phyloP scores from a whole-genome alignment of 2,113 vertebrate species.

The Pteronura brasiliensis region DNA sequence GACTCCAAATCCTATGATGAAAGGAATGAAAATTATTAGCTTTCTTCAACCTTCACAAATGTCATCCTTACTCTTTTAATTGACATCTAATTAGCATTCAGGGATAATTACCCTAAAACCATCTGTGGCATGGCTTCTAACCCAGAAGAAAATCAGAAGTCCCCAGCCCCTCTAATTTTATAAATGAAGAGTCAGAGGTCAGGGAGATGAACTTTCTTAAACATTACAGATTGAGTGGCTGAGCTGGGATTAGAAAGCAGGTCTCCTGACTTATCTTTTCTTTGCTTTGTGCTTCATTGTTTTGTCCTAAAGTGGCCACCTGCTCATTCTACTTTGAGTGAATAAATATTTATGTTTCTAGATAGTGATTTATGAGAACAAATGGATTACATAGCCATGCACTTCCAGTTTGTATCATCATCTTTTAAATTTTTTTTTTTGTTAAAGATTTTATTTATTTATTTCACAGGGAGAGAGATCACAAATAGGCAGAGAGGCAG shows the following conservation, averaged over 20 bases:
- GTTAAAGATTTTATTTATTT: too few species aligned
- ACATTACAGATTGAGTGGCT: neutral
- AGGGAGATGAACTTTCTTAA: neutral
- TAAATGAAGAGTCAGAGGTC: neutral
- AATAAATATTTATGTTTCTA: neutral
- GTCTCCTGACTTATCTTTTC: neutral
- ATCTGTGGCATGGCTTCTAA: neutral
- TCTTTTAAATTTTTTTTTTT: constrained; percentile 8
- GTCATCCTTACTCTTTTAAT: neutral
- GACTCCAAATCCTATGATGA: neutral
- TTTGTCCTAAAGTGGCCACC: neutral
- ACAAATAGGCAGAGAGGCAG: too few species aligned
- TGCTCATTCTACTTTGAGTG: neutral
- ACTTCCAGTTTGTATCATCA: neutral
- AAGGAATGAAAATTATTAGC: neutral
- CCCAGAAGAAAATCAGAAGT: neutral
- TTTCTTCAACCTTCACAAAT: neutral
- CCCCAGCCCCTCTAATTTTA: neutral
- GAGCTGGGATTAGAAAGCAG: neutral
- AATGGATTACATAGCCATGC: neutral
- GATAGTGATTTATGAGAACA: neutral
- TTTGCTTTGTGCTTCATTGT: neutral
- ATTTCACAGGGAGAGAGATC: too few species aligned
- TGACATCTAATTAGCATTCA: neutral
- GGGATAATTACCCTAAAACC: neutral